These are phyloP conservation scores for Holcopasites calliopsidis DNA, from an alignment of 1,140 invertebrate species.

Conservation along the genomic window DNA sequence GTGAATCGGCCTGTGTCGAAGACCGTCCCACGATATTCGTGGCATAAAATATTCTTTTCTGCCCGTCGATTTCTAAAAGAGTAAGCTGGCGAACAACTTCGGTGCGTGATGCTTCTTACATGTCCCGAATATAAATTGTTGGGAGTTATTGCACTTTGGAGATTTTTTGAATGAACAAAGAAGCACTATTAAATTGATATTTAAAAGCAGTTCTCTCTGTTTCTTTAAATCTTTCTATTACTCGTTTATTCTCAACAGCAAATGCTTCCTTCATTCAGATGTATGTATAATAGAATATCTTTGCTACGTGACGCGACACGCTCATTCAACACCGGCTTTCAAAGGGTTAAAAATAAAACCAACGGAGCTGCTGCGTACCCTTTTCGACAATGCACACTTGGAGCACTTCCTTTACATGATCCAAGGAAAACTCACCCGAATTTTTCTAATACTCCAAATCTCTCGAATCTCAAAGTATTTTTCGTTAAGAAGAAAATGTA, in stretches of 20 bases:
- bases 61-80: slow-evolving; percentile 6
- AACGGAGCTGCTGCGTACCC: background rate
- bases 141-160: no score
- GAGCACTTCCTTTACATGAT: background rate
- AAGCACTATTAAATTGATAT: no score
- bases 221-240: background rate
- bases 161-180: no score
- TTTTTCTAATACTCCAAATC: no score
- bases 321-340: slow-evolving; percentile 1
- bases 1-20: background rate
- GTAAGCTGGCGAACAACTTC: slow-evolving; percentile 1
- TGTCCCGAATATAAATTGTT: no score
- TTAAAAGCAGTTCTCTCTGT: no score
- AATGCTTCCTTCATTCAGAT: slow-evolving; percentile 1
- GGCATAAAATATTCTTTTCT: background rate
- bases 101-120: background rate
- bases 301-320: background rate
- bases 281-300: slow-evolving; percentile 25
- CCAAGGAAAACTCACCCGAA: background rate
- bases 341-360: slow-evolving; percentile 29
- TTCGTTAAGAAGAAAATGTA: no score
- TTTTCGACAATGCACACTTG: background rate
- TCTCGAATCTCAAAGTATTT: no score
- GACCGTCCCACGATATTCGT: background rate
- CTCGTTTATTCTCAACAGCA: background rate